phyloP scores from a whole-genome alignment of 2,888 invertebrate genomes.

The Stegana nigrithorax region DNA sequence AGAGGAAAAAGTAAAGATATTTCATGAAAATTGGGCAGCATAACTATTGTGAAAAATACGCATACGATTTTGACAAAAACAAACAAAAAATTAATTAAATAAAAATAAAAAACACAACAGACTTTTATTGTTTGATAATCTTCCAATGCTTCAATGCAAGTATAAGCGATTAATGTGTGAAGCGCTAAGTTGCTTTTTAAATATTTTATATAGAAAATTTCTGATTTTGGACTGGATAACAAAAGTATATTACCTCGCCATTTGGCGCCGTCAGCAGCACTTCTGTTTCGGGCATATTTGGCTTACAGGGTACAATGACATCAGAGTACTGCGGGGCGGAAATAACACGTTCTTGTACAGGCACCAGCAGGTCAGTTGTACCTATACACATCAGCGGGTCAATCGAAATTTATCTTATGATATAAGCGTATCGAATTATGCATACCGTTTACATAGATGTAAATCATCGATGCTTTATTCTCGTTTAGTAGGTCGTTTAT shows the following conservation, averaged over 20 bases:
- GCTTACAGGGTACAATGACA: slow-evolving; percentile 74
- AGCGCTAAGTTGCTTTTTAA: too few relatives aligned
- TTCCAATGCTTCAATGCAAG: neutral
- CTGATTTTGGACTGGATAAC: neutral
- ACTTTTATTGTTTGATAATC: too few relatives aligned
- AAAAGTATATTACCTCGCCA: slow-evolving; percentile 61
- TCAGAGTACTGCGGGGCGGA: slow-evolving; percentile 68
- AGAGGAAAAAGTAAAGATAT: neutral
- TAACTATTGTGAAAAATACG: neutral
- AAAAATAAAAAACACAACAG: slow-evolving; percentile 14
- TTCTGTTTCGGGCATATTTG: slow-evolving; percentile 72
- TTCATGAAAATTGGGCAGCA: slow-evolving; percentile 6
- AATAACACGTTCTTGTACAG: slow-evolving; percentile 53
- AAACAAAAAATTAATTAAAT: slow-evolving; percentile 13
- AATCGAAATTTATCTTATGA: too few relatives aligned
- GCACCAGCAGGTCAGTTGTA: slow-evolving; percentile 64
- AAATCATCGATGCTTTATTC: slow-evolving; percentile 68
- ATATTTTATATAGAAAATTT: too few relatives aligned
- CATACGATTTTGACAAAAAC: neutral
- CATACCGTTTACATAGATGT: slow-evolving; percentile 72
- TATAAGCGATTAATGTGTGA: slow-evolving; percentile 27
- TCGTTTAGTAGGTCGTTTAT: slow-evolving; percentile 60
- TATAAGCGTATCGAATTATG: too few relatives aligned
- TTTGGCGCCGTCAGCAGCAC: slow-evolving; percentile 68
- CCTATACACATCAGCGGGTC: slow-evolving; percentile 18